Base-by-base conservation (phyloP, 1,140 invertebrate genomes). In the Hyles vespertilio region DNA sequence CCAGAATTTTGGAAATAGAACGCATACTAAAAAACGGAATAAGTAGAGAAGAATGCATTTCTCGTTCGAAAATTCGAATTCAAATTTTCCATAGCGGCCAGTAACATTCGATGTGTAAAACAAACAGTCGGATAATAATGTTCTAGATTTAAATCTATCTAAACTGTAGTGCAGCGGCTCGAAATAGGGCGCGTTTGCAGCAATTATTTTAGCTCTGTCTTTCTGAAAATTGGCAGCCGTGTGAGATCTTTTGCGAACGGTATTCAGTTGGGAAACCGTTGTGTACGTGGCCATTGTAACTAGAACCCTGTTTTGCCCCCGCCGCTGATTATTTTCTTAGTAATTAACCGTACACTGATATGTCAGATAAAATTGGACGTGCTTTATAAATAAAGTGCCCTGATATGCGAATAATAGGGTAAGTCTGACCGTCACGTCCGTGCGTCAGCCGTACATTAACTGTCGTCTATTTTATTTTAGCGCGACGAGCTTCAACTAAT, bases 171-270 rank as follows among this genome's bases (percentile, higher is more conserved):
- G 72, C 75, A 69, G 65, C 70, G 66, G 72, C 82, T 79, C 74
- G 75, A 89, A 89, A 89, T 89, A 89, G 86, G 86, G 81, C 86
- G 81, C 77, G 79, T 85, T 84, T 86, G 79, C 77, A 77, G 72
- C 78, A 84, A 87, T 88, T 87, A 89, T 89, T 89, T 89, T 86
- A 87, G 85, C 70, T 84, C 84, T 81, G 85, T 87, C 85, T 89
- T 89, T 89, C 84, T 87, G 85, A 87, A 89, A 89, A 89, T 89
- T 89, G 85, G 85, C 84, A 89, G 80, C 74, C 66, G 82, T 75
- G 75, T 82, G 78, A 79, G 80, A 84, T 81, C 78, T 87, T 79
- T 81, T 80, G 74, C 80, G 77, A 72, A 72, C 65, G 85, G 81
- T 77, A 86, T 88, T 86, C 85, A 74, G 82, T 87, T 87, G 84